Base-by-base conservation (phyloP, 2,113 vertebrate species). In the Malurus cyaneus region DNA sequence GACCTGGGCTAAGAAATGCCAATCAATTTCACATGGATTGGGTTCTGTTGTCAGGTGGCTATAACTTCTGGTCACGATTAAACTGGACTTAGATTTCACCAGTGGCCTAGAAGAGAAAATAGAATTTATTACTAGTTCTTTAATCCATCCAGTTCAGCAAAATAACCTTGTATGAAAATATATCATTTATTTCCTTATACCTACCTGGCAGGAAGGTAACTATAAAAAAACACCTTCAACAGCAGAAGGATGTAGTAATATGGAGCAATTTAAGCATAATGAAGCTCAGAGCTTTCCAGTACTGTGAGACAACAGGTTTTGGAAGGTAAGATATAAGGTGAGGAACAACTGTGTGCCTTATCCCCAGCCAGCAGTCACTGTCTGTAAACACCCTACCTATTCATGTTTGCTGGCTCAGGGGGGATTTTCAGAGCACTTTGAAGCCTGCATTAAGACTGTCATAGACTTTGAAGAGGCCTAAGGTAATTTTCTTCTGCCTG, bases 141-240 rank as follows among this genome's bases (percentile, higher is more conserved):
- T 82, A 92, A 89, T 70, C 64, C 46, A 72, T 81, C 24, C 39
- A 53, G n/a, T 92, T 90, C 72, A 88, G 69, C 57, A 91, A 94
- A 93, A 93, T 53, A 83, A 18, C 74, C 57, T 87, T 81, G 66
- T 89, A 93, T 94, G 88, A 93, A 95, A 96, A 94, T 41, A 36
- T 54, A 78, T 80, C 57, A 89, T 96, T 94, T 95, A 83, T 95
- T 96, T 96, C 83, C 81, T 77, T 86, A 73, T 34, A 83, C 34
- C 31, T 92, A 31, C 79, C 78, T 83, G 66, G 23, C 83, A 66
- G 74, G 50, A 86, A 61, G 46, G 60, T 91, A 95, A 96, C 57
- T 96, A 49, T 93, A 92, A 93, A 78, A 97, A 96, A 96, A 56
- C 93, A 79, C 67, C 59, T 92, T 80, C 46, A 76, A 95, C 60